Percentiles rank a stretch among this genome's conserved stretches.
Conservation (phyloP, 2,888 invertebrate genomes). For the Ganaspis brasiliensis region DNA sequence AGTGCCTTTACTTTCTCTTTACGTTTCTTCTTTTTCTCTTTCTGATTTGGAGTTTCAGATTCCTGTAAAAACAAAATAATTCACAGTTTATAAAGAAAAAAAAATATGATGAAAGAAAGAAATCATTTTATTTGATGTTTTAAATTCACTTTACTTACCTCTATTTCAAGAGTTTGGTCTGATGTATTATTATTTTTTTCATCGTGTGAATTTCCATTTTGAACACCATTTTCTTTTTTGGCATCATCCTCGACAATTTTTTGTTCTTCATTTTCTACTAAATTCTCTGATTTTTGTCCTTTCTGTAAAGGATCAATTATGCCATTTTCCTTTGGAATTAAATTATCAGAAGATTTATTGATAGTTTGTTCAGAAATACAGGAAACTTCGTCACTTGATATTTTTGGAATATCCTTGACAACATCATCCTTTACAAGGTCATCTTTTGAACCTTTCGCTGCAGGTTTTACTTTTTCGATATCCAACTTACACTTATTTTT, state of each 20-base stretch:
- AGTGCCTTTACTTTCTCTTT: conserved; percentile 6
- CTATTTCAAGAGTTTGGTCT: neutral
- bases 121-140: neutral
- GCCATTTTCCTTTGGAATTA: neutral
- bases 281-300: neutral
- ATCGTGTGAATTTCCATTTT: neutral
- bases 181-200: conserved; percentile 5
- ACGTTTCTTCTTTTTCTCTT: neutral
- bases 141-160: no score
- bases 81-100: neutral
- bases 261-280: neutral
- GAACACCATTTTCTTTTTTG: neutral
- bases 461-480: conserved; percentile 1
- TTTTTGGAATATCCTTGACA: neutral
- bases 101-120: neutral
- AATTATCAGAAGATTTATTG: neutral
- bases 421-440: neutral
- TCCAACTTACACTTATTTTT: conserved; percentile 29
- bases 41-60: neutral
- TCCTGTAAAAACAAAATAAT: neutral
- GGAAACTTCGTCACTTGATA: neutral
- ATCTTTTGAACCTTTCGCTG: neutral
- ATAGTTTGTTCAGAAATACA: neutral
- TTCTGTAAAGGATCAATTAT: neutral
- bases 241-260: neutral